Evolutionary conservation across 2,888 invertebrate species (phyloP).

Genomic region (Gandaritis pyraliata): DNA sequence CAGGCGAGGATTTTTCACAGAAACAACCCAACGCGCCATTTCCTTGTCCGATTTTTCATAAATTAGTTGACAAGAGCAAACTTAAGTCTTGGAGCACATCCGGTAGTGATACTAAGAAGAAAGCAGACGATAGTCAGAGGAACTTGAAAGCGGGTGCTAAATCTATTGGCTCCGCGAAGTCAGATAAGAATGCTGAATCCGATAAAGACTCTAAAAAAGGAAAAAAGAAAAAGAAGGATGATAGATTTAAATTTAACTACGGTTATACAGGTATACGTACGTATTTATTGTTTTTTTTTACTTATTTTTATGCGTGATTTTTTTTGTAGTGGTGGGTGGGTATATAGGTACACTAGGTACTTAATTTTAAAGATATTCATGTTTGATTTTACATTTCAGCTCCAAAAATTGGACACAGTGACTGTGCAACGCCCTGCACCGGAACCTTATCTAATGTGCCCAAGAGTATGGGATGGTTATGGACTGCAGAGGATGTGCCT

Average conservation of each 20-base stretch:
- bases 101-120: conserved; percentile 64
- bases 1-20: conserved; percentile 60
- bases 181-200: conserved; percentile 60
- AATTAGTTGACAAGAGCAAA: conserved; percentile 63
- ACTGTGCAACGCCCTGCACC: conserved; percentile 65
- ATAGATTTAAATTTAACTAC: conserved; percentile 75
- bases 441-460: conserved; percentile 67
- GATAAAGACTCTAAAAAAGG: conserved; percentile 63
- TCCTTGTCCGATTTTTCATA: conserved; percentile 75
- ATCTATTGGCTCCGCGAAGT: conserved; percentile 44
- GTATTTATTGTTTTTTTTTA: conserved; percentile 56
- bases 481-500: conserved; percentile 72
- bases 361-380: background rate
- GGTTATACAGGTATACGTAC: conserved; percentile 81
- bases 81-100: conserved; percentile 58
- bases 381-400: conserved; percentile 52
- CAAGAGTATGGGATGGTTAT: conserved; percentile 80
- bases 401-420: conserved; percentile 74
- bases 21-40: conserved; percentile 53
- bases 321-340: background rate
- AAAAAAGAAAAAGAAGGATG: conserved; percentile 63
- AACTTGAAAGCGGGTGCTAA: conserved; percentile 49
- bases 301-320: conserved; percentile 12
- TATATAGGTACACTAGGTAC: background rate
- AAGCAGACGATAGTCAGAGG: conserved; percentile 47